phyloP scores from a whole-genome alignment of 1,140 invertebrate species.

The Drosophila grimshawi region DNA sequence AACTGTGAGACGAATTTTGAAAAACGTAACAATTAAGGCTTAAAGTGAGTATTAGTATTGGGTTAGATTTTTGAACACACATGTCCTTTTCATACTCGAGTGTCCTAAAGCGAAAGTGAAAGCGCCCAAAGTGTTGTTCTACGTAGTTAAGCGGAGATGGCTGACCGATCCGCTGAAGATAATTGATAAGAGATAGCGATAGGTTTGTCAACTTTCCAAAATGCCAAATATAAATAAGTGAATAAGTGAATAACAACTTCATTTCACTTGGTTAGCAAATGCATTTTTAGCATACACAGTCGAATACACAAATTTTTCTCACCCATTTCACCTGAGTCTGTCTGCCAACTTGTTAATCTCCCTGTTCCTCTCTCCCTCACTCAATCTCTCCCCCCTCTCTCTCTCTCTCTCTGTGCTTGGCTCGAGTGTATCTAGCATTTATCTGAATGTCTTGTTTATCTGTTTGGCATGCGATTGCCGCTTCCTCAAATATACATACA shows the following conservation, averaged over 20 bases:
- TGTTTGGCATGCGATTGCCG: slow-evolving; percentile 66
- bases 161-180: slow-evolving; percentile 3
- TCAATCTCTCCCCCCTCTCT: slow-evolving; percentile 22
- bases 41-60: slow-evolving; percentile 1
- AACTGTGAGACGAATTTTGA: too few species aligned
- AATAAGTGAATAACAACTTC: slow-evolving; percentile 62
- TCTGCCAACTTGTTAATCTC: slow-evolving; percentile 33
- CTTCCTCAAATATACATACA: slow-evolving; percentile 71
- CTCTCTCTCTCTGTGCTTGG: slow-evolving; percentile 12
- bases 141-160: not conserved
- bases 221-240: slow-evolving; percentile 52
- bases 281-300: slow-evolving; percentile 59
- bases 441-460: slow-evolving; percentile 58
- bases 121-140: not conserved
- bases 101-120: not conserved
- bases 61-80: too few species aligned
- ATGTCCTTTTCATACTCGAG: not conserved
- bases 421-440: slow-evolving; percentile 23
- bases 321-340: slow-evolving; percentile 61
- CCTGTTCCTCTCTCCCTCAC: slow-evolving; percentile 23
- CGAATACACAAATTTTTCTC: slow-evolving; percentile 54
- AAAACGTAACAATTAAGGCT: not conserved
- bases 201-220: slow-evolving; percentile 64
- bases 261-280: slow-evolving; percentile 58
- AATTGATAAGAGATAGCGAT: slow-evolving; percentile 44